Evolutionary conservation across 1,140 invertebrate species (phyloP).

Genomic region (Mactra quadrangularis): DNA sequence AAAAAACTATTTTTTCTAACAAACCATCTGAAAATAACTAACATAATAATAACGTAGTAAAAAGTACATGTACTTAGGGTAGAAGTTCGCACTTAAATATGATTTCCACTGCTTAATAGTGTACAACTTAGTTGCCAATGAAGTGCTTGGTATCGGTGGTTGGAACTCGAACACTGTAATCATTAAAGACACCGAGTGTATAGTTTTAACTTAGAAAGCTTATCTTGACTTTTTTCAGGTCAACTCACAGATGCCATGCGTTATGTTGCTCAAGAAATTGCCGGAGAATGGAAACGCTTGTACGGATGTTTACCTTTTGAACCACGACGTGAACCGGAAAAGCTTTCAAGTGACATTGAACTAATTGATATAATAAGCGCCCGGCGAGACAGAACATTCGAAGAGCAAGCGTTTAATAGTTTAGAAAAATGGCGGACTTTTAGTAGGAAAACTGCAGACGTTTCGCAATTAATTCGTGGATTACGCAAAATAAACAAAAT

Average conservation of each 20-base stretch:
- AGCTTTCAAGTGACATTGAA: constrained; percentile 51
- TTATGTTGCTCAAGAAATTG: constrained; percentile 56
- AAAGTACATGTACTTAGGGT: too few species aligned
- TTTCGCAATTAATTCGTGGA: constrained; percentile 43
- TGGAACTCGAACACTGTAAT: too few species aligned
- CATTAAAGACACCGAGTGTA: too few species aligned
- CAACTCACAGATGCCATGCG: constrained; percentile 53
- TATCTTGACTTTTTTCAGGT: too few species aligned
- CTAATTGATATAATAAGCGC: constrained; percentile 54
- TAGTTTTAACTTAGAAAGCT: too few species aligned
- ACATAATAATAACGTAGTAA: too few species aligned
- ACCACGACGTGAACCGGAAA: constrained; percentile 19
- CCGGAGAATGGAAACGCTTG: constrained; percentile 50
- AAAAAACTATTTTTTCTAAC: too few species aligned
- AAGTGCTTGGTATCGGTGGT: too few species aligned
- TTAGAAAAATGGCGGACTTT: constrained; percentile 63
- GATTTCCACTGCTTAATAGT: too few species aligned
- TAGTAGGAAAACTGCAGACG: constrained; percentile 40
- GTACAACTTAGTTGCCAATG: too few species aligned
- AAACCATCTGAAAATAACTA: too few species aligned
- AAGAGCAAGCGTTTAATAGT: constrained; percentile 53
- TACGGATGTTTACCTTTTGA: constrained; percentile 52
- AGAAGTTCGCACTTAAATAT: too few species aligned
- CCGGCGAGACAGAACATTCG: constrained; percentile 43
- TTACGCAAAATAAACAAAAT: constrained; percentile 48